Evolutionary conservation across 2,113 vertebrate species (phyloP), one percentile per base, ranked within the genome.

Genomic region (Xenopus laevis): DNA sequence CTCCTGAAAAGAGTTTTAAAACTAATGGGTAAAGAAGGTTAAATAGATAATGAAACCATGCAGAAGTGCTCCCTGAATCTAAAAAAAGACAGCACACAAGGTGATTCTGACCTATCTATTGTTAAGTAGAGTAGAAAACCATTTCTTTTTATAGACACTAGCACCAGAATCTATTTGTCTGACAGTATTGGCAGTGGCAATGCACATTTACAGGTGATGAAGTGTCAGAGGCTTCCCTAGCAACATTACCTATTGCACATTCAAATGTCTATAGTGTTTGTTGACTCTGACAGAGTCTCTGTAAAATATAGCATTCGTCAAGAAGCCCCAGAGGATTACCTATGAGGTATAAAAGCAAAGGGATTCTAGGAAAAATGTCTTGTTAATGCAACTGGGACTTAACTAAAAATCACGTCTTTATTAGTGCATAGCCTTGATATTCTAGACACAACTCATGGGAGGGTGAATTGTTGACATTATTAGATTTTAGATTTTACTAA

Each of bases 1-100:
- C 52, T 74, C 45, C 40, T 67, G 53, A 33, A 67, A 59, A 59
- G 30, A 59, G 16, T 66, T 64, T 66, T 47, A 59, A 74, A 74
- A 59, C 53, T 47, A 74, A 74, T 67, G 64, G 53, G 63, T 53
- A 59, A 74, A 63, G 64, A 74, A 74, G 63, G 72, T 74, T 74
- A 74, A 74, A 74, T 66, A 74, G 72, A 74, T 74, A 67, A 74
- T 74, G 72, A 47, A 47, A 4, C 33, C 33, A 6, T 9, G 8
- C 33, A 59, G 55, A 17, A 74, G n/a, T 59, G 64, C 66, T 74
- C 60, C 23, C 20, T 66, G 55, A 50, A 13, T 47, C 72, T 67
- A 67, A 66, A 67, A 74, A 74, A 66, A 73, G 52, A 45, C 45
- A 59, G 63, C 20, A 67, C 13, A 30, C 64, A 74, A 74, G 72